Evolutionary conservation across 2,888 invertebrate genomes (phyloP).

Genomic region (Ischnura elegans): DNA sequence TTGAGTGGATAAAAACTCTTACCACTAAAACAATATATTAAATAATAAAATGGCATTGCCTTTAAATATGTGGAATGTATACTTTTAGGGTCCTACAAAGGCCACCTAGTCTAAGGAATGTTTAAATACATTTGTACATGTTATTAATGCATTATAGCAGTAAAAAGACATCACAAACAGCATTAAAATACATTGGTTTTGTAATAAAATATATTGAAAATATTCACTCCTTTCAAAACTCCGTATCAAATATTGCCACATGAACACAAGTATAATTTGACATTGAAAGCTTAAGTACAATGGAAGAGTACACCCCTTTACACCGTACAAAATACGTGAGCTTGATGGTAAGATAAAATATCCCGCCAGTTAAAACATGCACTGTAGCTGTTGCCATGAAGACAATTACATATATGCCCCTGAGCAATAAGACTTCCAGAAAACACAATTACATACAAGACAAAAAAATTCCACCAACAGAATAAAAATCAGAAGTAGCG

Average conservation of each 20-base stretch:
- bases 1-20: not conserved
- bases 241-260: not conserved
- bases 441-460: constrained; percentile 65
- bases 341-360: not conserved
- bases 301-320: not conserved
- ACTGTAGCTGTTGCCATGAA: constrained; percentile 34
- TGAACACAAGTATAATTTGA: not conserved
- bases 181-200: not conserved
- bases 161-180: constrained; percentile 33
- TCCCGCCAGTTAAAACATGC: not conserved
- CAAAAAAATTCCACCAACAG: constrained; percentile 46
- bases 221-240: not conserved
- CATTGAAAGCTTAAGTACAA: constrained; percentile 13
- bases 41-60: not conserved
- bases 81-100: not conserved
- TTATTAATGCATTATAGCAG: constrained; percentile 33
- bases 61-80: not conserved
- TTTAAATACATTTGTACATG: constrained; percentile 50
- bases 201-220: constrained; percentile 5
- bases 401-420: constrained; percentile 62
- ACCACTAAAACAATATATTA: not conserved
- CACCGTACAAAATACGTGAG: not conserved
- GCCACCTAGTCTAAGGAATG: constrained; percentile 1
- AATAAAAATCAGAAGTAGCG: constrained; percentile 88
- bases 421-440: constrained; percentile 50